These are phyloP conservation scores for Alectura lathami DNA, from an alignment of 2,113 vertebrate genomes.

Conservation along the genomic window DNA sequence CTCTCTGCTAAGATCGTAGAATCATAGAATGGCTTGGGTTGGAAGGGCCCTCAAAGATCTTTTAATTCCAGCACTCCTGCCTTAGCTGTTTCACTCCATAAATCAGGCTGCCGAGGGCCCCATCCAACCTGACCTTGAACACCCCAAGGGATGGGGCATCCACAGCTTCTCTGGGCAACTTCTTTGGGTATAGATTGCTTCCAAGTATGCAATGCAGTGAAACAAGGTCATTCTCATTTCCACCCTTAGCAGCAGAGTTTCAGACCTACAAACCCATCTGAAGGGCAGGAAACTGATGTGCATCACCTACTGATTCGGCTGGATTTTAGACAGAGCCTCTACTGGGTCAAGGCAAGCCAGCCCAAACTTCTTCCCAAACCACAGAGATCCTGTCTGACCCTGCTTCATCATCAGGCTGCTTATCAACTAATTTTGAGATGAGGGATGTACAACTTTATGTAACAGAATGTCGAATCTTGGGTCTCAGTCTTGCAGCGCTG, in stretches of 20 bases:
- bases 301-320: neutral
- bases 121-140: too few relatives aligned
- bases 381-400: neutral
- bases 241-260: neutral
- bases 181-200: neutral
- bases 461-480: neutral
- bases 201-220: neutral
- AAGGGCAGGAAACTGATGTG: neutral
- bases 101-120: too few relatives aligned
- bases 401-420: fast-evolving
- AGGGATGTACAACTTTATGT: neutral
- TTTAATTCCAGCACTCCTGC: too few relatives aligned
- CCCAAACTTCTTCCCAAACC: neutral
- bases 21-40: too few relatives aligned
- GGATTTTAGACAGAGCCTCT: neutral
- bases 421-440: neutral
- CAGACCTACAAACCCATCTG: neutral
- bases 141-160: too few relatives aligned
- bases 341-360: fast-evolving
- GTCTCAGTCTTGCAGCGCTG: fast-evolving
- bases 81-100: too few relatives aligned
- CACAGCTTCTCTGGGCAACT: too few relatives aligned
- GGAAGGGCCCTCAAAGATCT: too few relatives aligned
- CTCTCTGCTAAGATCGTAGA: too few relatives aligned
- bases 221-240: neutral